phyloP scores from a whole-genome alignment of 2,797 vertebrate species.

The Xenopus petersii region DNA sequence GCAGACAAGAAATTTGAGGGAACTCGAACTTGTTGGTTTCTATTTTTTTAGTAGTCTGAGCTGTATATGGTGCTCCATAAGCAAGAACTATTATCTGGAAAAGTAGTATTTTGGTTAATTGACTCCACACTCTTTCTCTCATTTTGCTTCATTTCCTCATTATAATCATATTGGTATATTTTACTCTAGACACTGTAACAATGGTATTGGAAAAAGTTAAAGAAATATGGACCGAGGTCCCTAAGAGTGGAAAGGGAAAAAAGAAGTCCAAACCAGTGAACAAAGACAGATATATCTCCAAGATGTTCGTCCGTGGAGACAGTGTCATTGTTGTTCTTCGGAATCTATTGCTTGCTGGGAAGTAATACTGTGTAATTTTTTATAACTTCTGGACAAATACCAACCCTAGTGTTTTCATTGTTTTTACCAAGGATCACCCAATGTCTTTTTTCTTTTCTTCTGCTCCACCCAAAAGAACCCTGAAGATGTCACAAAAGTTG shows the following conservation, averaged over 20 bases:
- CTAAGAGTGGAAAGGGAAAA: constrained; percentile 85
- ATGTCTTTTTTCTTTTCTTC: no score
- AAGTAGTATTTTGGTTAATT: no score
- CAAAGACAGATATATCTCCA: constrained; percentile 82
- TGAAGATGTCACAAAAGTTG: no score
- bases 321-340: constrained; percentile 78
- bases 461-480: no score
- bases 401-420: no score
- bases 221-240: constrained; percentile 94
- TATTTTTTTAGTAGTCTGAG: no score
- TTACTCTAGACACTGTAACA: constrained; percentile 80
- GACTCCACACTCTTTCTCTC: no score
- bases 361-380: constrained; percentile 59
- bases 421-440: no score
- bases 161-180: neutral
- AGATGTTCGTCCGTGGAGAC: constrained; percentile 81
- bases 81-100: no score
- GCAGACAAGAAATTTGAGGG: no score
- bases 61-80: no score
- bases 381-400: neutral
- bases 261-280: constrained; percentile 87
- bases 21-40: no score
- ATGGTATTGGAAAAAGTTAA: constrained; percentile 95
- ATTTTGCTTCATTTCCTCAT: neutral
- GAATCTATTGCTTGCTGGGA: constrained; percentile 82